Percentiles rank a stretch among this genome's conserved stretches.
These are phyloP conservation scores for Umimayanthus kanabou DNA, from an alignment of 92 coral and sea anemone species.

Conservation along the genomic window DNA sequence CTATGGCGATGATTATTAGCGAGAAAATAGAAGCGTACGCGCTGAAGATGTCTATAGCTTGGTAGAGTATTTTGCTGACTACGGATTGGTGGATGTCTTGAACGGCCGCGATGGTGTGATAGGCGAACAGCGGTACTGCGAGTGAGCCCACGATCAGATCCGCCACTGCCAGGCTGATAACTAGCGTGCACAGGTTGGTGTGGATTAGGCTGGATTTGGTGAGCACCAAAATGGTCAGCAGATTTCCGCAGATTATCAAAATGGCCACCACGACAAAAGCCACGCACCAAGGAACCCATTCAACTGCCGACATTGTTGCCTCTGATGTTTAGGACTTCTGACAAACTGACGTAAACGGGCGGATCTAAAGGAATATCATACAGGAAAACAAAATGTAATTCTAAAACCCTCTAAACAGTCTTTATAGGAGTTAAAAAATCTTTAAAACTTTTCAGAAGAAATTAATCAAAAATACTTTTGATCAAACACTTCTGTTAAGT, in stretches of 20 bases:
- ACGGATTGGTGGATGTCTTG: background rate
- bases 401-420: too few relatives aligned
- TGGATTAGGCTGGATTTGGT: slow-evolving; percentile 25
- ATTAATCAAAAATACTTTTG: too few relatives aligned
- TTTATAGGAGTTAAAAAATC: background rate
- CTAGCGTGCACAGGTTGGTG: slow-evolving; percentile 25
- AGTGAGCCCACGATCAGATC: slow-evolving; percentile 43
- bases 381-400: background rate
- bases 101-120: background rate
- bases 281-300: slow-evolving; percentile 38
- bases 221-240: slow-evolving; percentile 33
- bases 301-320: slow-evolving; percentile 14
- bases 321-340: background rate
- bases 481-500: too few relatives aligned
- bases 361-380: background rate
- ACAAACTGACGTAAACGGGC: background rate
- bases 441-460: too few relatives aligned
- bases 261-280: slow-evolving; percentile 25
- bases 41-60: slow-evolving; percentile 18
- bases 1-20: slow-evolving; percentile 22
- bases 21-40: slow-evolving; percentile 39
- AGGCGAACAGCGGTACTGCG: slow-evolving; percentile 30
- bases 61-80: background rate
- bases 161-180: slow-evolving; percentile 25
- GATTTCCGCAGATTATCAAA: slow-evolving; percentile 25